A percentile compares a stretch with the other conserved stretches of the same genome.
Evolutionary conservation across 2,113 vertebrate genomes (phyloP).

Genomic region (Riparia riparia): DNA sequence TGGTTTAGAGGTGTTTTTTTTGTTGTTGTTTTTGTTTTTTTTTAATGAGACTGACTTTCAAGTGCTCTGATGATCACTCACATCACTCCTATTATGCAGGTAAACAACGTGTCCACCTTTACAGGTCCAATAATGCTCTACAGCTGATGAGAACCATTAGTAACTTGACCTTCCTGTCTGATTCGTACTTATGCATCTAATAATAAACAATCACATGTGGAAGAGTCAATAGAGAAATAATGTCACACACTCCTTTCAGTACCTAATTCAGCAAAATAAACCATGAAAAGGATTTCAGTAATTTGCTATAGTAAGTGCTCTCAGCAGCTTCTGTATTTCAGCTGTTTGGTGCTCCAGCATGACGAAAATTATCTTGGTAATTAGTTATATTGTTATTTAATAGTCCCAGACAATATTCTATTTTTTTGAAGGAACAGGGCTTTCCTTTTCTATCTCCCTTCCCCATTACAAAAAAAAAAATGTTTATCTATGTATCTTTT

Average conservation of each 20-base stretch:
- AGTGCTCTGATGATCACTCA: background rate
- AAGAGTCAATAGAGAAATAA: conserved; percentile 47
- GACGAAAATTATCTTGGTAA: conserved; percentile 51
- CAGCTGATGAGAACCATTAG: background rate
- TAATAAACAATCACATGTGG: conserved; percentile 45
- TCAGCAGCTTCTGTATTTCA: conserved; percentile 51
- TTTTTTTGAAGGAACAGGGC: background rate
- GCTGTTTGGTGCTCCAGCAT: conserved; percentile 12
- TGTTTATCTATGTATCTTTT: background rate
- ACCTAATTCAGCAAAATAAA: conserved; percentile 41
- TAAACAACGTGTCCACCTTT: background rate
- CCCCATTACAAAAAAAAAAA: background rate
- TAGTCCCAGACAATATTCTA: conserved; percentile 40
- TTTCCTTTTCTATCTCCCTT: background rate
- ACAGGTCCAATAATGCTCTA: background rate
- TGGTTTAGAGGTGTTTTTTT: background rate
- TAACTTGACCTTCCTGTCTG: conserved; percentile 34
- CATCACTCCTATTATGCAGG: background rate
- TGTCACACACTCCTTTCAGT: background rate
- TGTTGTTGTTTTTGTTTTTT: background rate
- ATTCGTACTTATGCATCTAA: conserved; percentile 19
- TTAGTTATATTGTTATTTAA: conserved; percentile 65
- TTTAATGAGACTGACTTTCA: background rate
- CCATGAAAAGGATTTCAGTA: conserved; percentile 22
- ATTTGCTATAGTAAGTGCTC: conserved; percentile 37